A percentile compares a stretch with the other conserved stretches of the same genome.
Conservation (phyloP, 1,140 invertebrate species). For the Pseudomyrmex gracilis region DNA sequence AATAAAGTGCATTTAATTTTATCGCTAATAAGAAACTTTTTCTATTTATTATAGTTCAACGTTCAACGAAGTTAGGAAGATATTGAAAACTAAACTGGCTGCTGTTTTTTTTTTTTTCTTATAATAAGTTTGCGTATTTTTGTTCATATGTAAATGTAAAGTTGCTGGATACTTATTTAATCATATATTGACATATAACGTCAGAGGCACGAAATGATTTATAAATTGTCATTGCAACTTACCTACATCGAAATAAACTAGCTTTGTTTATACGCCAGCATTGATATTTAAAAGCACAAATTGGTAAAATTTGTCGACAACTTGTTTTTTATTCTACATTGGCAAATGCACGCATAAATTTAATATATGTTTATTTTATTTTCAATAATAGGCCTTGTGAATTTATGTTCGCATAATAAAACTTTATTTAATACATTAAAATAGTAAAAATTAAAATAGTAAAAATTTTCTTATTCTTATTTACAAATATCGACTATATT, state of each 20-base stretch:
- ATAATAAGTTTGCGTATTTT: background rate
- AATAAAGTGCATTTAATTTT: constrained; percentile 81
- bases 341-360: too few relatives aligned
- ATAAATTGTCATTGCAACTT: too few relatives aligned
- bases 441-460: background rate
- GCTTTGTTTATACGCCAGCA: too few relatives aligned
- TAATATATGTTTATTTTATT: too few relatives aligned
- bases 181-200: too few relatives aligned
- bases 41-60: constrained; percentile 21
- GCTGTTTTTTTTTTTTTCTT: background rate
- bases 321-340: too few relatives aligned
- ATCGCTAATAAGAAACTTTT: constrained; percentile 31
- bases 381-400: too few relatives aligned
- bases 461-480: background rate
- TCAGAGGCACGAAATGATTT: too few relatives aligned
- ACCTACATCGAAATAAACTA: too few relatives aligned
- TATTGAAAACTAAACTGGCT: background rate
- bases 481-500: background rate
- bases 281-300: too few relatives aligned
- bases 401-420: constrained; percentile 34
- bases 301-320: too few relatives aligned
- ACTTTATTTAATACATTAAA: constrained; percentile 9
- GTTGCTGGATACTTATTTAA: too few relatives aligned
- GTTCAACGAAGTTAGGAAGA: background rate
- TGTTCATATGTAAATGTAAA: background rate